Percentiles rank a stretch among this genome's conserved stretches.
Conservation (phyloP, 2,113 vertebrate genomes). For the Dromaius novaehollandiae region DNA sequence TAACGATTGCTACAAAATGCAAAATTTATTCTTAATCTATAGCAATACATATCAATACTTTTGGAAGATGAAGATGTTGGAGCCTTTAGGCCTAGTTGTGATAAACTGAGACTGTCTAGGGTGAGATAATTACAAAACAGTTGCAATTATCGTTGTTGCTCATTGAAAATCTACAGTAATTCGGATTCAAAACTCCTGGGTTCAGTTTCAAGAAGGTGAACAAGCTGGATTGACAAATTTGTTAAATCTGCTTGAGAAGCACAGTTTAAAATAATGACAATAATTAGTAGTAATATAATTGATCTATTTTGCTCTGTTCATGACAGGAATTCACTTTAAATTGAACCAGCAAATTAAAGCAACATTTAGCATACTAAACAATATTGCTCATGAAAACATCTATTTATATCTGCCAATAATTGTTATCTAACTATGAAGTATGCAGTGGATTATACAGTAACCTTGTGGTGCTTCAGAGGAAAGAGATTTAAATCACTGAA, state of each 20-base stretch:
- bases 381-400: slow-evolving; percentile 57
- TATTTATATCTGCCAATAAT: slow-evolving; percentile 69
- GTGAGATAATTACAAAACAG: slow-evolving; percentile 32
- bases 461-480: neutral
- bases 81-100: slow-evolving; percentile 25
- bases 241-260: slow-evolving; percentile 65
- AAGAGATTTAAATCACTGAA: neutral
- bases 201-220: slow-evolving; percentile 52
- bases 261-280: slow-evolving; percentile 69
- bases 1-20: neutral
- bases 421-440: slow-evolving; percentile 32
- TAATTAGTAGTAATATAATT: slow-evolving; percentile 69
- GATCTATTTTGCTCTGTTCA: slow-evolving; percentile 60
- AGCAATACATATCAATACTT: neutral
- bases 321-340: slow-evolving; percentile 66
- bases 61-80: neutral
- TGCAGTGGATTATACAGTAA: neutral
- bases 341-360: slow-evolving; percentile 55
- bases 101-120: slow-evolving; percentile 16
- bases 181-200: slow-evolving; percentile 12
- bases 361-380: slow-evolving; percentile 59
- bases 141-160: slow-evolving; percentile 39
- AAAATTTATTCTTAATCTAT: neutral
- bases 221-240: slow-evolving; percentile 56
- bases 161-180: neutral